Conservation (phyloP, 2,888 invertebrate species). For the Dilophus febrilis region DNA sequence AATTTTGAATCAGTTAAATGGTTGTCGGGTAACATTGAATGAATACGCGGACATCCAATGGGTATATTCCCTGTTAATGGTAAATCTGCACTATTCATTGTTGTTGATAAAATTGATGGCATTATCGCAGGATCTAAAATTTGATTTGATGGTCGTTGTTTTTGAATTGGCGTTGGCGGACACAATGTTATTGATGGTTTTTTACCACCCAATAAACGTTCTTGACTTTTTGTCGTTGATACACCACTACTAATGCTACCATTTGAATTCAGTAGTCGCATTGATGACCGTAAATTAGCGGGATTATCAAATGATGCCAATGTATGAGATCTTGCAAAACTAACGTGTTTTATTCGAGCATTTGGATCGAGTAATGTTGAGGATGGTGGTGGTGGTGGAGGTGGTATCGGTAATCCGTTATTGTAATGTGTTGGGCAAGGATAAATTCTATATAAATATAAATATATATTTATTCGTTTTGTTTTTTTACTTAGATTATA, state of each 20-base stretch:
- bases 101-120: no score
- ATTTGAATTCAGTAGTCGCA: constrained; percentile 17
- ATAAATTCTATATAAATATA: constrained; percentile 16
- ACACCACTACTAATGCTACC: no score
- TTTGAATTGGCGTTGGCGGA: constrained; percentile 10
- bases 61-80: constrained; percentile 15
- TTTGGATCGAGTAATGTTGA: constrained; percentile 26
- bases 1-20: constrained; percentile 15
- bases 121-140: constrained; percentile 7
- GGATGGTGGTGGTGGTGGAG: constrained; percentile 39
- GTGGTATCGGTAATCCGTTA: constrained; percentile 36
- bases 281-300: constrained; percentile 32
- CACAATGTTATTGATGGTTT: constrained; percentile 28
- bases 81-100: constrained; percentile 9
- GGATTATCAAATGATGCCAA: constrained; percentile 69
- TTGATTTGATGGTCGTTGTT: constrained; percentile 12
- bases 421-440: constrained; percentile 42
- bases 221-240: constrained; percentile 40
- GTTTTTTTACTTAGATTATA: neutral
- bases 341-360: constrained; percentile 71
- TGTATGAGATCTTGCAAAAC: constrained; percentile 77
- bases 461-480: no score
- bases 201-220: constrained; percentile 58
- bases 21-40: neutral
- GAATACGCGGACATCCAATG: constrained; percentile 20